Evolutionary conservation across 1,140 invertebrate species (phyloP).

Genomic region (Drosophila chauvacae): DNA sequence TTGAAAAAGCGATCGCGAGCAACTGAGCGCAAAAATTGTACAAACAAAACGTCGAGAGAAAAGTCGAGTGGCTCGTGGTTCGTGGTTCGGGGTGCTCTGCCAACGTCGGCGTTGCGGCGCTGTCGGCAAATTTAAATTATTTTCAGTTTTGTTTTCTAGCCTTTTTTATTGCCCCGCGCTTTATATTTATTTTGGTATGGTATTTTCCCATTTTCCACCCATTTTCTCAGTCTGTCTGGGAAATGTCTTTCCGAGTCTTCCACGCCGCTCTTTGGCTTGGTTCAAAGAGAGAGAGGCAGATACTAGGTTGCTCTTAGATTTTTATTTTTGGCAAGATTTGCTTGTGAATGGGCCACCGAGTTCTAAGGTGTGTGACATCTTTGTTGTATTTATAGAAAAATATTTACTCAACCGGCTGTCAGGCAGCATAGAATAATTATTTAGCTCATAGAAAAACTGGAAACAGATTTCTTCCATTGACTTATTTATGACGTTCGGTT

Average conservation of each 20-base stretch:
- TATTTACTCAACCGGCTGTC: background rate
- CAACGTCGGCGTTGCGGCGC: conserved; percentile 26
- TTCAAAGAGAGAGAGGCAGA: conserved; percentile 14
- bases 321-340: conserved; percentile 15
- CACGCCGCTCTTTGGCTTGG: conserved; percentile 5
- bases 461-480: background rate
- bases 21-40: conserved; percentile 81
- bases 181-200: conserved; percentile 75
- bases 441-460: conserved; percentile 2
- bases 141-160: conserved; percentile 76
- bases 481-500: conserved; percentile 19
- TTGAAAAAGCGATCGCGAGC: conserved; percentile 83
- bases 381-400: conserved; percentile 26
- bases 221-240: conserved; percentile 42
- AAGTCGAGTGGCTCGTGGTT: conserved; percentile 25
- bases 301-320: background rate
- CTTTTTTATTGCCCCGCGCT: conserved; percentile 60
- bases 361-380: conserved; percentile 27
- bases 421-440: conserved; percentile 24
- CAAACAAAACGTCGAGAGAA: conserved; percentile 65
- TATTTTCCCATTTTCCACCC: conserved; percentile 52
- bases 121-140: conserved; percentile 79
- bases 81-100: conserved; percentile 24
- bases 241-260: conserved; percentile 37
- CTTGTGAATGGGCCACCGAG: conserved; percentile 40